Base-by-base conservation (phyloP, 2,888 invertebrate genomes). In the Gari tellinella region DNA sequence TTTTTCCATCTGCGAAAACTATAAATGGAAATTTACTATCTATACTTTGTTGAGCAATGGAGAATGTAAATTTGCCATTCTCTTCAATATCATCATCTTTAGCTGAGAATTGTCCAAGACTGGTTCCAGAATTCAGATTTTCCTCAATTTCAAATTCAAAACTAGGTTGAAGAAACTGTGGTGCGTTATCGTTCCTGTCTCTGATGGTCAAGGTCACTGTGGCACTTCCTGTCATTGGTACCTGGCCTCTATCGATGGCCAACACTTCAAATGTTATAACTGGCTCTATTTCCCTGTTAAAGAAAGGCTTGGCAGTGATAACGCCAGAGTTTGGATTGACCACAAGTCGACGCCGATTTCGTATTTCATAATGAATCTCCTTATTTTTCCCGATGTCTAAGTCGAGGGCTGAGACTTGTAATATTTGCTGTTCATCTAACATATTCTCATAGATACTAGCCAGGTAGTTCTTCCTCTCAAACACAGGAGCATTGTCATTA, bases 401-500 rank as follows among this genome's bases (percentile, higher is more conserved):
- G 92, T 99, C 98, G 73, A 95, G 95, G 0, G 98, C 98, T 41
- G 94, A 94, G 10, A 98, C 95, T 81, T 95, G 96, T 3, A 96
- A 95, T 3, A 98, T 96, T 8, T 95, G 67, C 8, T 66, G 65
- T n/a, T 81, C 78, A 19, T 67, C 45, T 12, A 46, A 26, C 14
- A 78, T 81, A 65, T 87, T 86, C 67, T 89, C 88, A 31, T 48
- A 51, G 14, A 87, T 52, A 31, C 51, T 69, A 3, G 77, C 81
- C 17, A 69, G 65, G 53, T 86, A 86, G n/a, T 63, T 58, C 7
- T 38, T 8, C n/a, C 68, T 55, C 14, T 72, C 95, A 91, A 98
- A 98, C 56, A 95, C 94, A 0, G 98, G 98, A 89, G 97, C 96
- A 91, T 98, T 97, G 92, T 98, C 98, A 92, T 99, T 98, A 53